phyloP scores from a whole-genome alignment of 2,113 vertebrate species.

The Cololabis saira region DNA sequence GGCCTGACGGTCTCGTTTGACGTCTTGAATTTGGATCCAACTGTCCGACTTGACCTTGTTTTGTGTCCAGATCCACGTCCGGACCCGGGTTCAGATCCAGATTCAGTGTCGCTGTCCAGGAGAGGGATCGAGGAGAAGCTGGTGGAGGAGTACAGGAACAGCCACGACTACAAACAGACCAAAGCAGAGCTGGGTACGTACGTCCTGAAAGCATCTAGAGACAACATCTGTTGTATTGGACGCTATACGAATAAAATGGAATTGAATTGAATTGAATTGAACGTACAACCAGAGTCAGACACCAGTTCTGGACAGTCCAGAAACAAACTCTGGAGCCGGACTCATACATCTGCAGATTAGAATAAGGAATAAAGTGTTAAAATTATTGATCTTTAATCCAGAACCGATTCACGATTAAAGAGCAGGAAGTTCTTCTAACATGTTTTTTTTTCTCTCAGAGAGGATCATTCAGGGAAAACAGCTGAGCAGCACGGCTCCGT shows the following conservation, averaged over 20 bases:
- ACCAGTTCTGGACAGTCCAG: not conserved
- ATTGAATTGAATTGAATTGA: too few relatives aligned
- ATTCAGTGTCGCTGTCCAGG: slow-evolving; percentile 2
- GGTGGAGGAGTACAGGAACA: slow-evolving; percentile 82
- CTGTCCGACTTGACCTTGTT: not conserved
- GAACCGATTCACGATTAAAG: too few relatives aligned
- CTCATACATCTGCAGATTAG: too few relatives aligned
- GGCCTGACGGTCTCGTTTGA: too few relatives aligned
- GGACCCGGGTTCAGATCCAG: slow-evolving; percentile 27
- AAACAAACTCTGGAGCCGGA: too few relatives aligned
- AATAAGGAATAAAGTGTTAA: too few relatives aligned
- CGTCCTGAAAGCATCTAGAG: too few relatives aligned
- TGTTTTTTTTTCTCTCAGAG: slow-evolving; percentile 32
- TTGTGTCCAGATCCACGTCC: not conserved
- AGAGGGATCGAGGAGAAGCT: slow-evolving; percentile 83
- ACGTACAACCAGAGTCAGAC: not conserved
- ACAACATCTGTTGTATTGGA: too few relatives aligned
- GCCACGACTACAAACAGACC: slow-evolving; percentile 76
- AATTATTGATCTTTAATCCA: too few relatives aligned
- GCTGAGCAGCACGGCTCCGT: slow-evolving; percentile 29
- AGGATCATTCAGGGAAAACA: slow-evolving; percentile 59
- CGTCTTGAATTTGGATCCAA: too few relatives aligned
- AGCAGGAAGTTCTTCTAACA: too few relatives aligned
- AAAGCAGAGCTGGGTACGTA: slow-evolving; percentile 77
- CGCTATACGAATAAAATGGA: too few relatives aligned